Base-by-base conservation (phyloP, 2,113 vertebrate genomes). In the Syngnathoides biaculeatus region DNA sequence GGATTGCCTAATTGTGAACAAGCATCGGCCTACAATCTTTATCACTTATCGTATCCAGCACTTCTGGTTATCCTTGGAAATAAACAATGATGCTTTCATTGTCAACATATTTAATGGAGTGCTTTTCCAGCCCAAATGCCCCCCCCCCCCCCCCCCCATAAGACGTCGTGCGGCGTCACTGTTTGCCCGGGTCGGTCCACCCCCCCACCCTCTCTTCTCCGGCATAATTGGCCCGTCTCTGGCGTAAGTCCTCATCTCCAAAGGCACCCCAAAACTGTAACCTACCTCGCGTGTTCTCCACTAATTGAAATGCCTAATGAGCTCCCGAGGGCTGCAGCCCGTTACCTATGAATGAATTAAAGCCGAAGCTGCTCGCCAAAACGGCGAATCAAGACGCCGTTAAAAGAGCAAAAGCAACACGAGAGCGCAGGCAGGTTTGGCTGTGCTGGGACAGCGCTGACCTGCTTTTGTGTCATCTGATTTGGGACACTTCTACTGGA, bases 241-340 rank as follows among this genome's bases (percentile, higher is more conserved):
- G 90, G 86, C 91, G 89, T 68, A n/a, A 40, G 67, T 79, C 65
- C 72, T 69, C 82, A 78, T 84, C 84, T 89, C 86, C 80, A 82
- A 89, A 88, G 88, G 87, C 89, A 90, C 87, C 87, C 84, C 87
- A 92, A 89, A 90, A 86, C 85, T 86, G 85, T 79, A 86, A 82
- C 86, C 86, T 80, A 91, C 86, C 89, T 89, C 88, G 89, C 91
- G 90, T 88, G 81, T 91, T 92, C 91, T 91, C 84, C 83, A 63
- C 88, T 91, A 92, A 92, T 92, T 91, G 91, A 92, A 92, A 90
- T 85, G 89, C 87, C 89, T 93, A 93, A 93, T 92, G 91, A 93
- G 92, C 77, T 93, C 92, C 92, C 92, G 39, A 50, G 92, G 89
- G 92, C 88, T 90, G 80, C 91, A 92, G 91, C 86, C 85, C 82